Conservation (phyloP, 2,797 vertebrate species). For the Myotis daubentonii region DNA sequence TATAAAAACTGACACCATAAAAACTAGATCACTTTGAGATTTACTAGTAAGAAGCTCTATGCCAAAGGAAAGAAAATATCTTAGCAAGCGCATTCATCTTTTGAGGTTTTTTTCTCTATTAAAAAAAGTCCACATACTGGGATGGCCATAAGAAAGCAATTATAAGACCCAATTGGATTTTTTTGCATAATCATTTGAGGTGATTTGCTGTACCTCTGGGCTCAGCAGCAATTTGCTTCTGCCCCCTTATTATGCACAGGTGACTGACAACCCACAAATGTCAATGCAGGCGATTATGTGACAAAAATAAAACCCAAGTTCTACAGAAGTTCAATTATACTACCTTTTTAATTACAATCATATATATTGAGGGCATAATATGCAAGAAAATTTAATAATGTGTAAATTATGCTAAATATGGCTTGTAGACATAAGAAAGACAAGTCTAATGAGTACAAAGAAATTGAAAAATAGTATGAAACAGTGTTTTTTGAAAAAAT, state of each 20-base stretch:
- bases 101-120: neutral
- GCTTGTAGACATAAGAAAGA: neutral
- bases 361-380: neutral
- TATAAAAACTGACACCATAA: neutral
- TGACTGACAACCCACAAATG: slow-evolving; percentile 40
- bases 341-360: slow-evolving; percentile 1
- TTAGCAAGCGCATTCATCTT: slow-evolving; percentile 15
- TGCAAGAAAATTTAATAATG: neutral
- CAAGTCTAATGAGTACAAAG: neutral
- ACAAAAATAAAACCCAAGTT: slow-evolving; percentile 55
- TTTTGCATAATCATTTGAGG: slow-evolving; percentile 40
- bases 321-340: neutral
- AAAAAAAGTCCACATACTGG: slow-evolving; percentile 42
- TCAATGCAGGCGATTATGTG: neutral
- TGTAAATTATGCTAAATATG: slow-evolving; percentile 15
- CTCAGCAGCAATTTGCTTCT: slow-evolving; percentile 55
- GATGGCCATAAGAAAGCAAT: slow-evolving; percentile 51
- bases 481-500: neutral
- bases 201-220: slow-evolving; percentile 43
- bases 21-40: slow-evolving; percentile 28
- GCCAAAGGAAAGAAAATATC: neutral
- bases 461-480: neutral
- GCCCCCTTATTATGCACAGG: slow-evolving; percentile 37
- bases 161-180: slow-evolving; percentile 26
- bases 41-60: neutral